A percentile compares a stretch with the other conserved stretches of the same genome.
phyloP scores from a whole-genome alignment of 2,797 vertebrate genomes.

The Coranthus polyacanthus region DNA sequence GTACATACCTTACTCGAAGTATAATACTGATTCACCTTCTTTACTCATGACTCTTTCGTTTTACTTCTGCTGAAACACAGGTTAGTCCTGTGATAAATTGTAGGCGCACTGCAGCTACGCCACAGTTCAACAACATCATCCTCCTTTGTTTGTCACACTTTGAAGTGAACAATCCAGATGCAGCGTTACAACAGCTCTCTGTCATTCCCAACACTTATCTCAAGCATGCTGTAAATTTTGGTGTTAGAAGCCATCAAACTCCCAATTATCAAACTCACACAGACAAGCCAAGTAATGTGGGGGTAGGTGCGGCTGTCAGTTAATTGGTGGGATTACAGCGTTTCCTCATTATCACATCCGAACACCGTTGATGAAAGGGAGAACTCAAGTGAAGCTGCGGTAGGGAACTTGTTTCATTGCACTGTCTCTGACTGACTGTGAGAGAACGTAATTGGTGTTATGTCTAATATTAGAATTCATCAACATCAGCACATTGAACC shows the following conservation, averaged over 20 bases:
- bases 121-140: background rate
- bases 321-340: slow-evolving; percentile 89
- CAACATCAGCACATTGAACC: slow-evolving; percentile 11
- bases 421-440: slow-evolving; percentile 43
- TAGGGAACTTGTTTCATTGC: slow-evolving; percentile 26
- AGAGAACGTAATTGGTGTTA: slow-evolving; percentile 51
- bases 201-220: slow-evolving; percentile 35
- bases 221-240: slow-evolving; percentile 56
- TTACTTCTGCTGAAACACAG: too few relatives aligned
- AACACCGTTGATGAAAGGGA: slow-evolving; percentile 54
- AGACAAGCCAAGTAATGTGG: slow-evolving; percentile 83
- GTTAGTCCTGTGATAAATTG: too few relatives aligned
- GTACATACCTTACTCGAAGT: too few relatives aligned
- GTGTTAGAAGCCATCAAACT: slow-evolving; percentile 62
- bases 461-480: slow-evolving; percentile 29
- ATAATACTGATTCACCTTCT: too few relatives aligned
- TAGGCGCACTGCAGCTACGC: too few relatives aligned
- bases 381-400: slow-evolving; percentile 20
- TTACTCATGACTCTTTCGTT: too few relatives aligned
- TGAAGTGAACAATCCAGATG: slow-evolving; percentile 28
- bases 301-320: slow-evolving; percentile 86
- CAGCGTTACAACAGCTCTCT: slow-evolving; percentile 10
- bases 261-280: slow-evolving; percentile 84
- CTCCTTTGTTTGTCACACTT: slow-evolving; percentile 24
- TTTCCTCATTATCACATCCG: slow-evolving; percentile 90